A percentile compares a stretch with the other conserved stretches of the same genome.
Conservation (phyloP, 1,140 invertebrate species). For the Drosophila pseudoobscura region DNA sequence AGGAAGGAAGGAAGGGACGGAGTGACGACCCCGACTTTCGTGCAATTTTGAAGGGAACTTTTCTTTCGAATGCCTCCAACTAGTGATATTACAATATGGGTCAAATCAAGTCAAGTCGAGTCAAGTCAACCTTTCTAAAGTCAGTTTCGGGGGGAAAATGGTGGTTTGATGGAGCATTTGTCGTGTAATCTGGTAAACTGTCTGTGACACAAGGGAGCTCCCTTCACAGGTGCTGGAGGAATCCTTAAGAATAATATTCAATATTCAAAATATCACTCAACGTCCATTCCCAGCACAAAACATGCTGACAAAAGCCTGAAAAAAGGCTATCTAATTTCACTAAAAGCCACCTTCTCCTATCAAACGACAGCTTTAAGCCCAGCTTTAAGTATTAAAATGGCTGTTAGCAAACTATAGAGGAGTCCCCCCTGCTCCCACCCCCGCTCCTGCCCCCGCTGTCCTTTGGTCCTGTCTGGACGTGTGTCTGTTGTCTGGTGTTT, state of each 20-base stretch:
- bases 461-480: constrained; percentile 36
- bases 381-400: no score
- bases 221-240: no score
- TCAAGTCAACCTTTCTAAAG: constrained; percentile 27
- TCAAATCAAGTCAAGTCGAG: constrained; percentile 7
- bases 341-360: no score
- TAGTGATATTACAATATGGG: constrained; percentile 36
- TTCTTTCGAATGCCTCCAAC: constrained; percentile 30
- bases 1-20: constrained; percentile 9
- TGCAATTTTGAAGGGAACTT: constrained; percentile 30
- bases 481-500: constrained; percentile 38
- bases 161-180: constrained; percentile 1
- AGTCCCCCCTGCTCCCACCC: background rate
- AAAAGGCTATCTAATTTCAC: no score
- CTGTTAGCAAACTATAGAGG: no score
- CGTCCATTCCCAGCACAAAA: no score
- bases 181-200: no score
- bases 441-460: background rate
- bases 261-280: no score
- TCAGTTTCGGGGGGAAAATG: constrained; percentile 7
- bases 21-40: constrained; percentile 25
- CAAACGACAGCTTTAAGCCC: no score
- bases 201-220: no score
- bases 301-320: no score
- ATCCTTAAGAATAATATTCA: no score